Evolutionary conservation across 64 coral and sea anemone species (phyloP), one percentile per base, ranked within the genome.

Genomic region (Trachythela sp.): DNA sequence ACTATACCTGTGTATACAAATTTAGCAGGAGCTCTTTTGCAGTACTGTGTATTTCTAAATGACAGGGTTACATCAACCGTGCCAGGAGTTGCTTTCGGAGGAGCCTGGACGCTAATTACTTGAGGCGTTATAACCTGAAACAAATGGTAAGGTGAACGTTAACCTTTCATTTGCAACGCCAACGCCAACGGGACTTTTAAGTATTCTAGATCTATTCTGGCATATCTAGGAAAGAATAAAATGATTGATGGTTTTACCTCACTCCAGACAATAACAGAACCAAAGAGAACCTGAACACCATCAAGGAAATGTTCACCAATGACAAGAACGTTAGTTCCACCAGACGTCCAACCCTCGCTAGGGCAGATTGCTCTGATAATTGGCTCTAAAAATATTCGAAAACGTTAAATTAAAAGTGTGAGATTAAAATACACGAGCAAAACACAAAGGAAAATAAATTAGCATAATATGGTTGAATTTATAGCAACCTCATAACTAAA

Each of bases 241-340:
- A 71, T 76, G 39, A 70, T n/a, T 31, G 27, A 49, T 41, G n/a
- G 48, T 83, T 84, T 85, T 48, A 97, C 95, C 93, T 97, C 93
- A 94, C 95, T 94, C 93, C 95, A 97, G 37, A 97, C 95, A 75
- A 97, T 97, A 8, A 94, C 86, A 54, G 95, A 94, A 76, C 95
- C 95, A 92, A 97, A 97, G 10, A 97, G 93, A 41, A 97, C 95
- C 86, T 97, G 93, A 40, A 97, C 48, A 60, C 95, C 95, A 94
- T 97, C 95, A 89, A 97, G 94, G 84, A 94, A 94, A 77, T 94
- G 88, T 18, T 97, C 91, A 30, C 95, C 95, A 86, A 97, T 92
- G 34, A 97, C 87, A 42, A 97, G 39, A 22, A 97, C 95, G 90
- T 97, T 94, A 11, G 95, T 92, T 40, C 95, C 95, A 39, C 95